Conservation (phyloP, 2,113 vertebrate species). For the Tiliqua scincoides region DNA sequence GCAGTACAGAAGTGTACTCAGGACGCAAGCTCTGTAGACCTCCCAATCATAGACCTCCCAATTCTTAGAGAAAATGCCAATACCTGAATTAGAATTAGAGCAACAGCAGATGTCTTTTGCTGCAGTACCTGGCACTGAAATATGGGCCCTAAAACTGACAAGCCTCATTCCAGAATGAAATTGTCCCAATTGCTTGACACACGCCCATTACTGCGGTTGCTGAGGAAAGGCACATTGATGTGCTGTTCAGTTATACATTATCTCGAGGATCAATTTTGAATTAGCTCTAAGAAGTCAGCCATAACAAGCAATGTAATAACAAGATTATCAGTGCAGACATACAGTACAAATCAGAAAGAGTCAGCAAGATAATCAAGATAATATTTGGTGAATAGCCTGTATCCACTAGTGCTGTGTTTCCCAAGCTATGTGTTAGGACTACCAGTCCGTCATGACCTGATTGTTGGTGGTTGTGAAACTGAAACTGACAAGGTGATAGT, state of each 20-base stretch:
- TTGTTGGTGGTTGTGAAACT: too few relatives aligned
- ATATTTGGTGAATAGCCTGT: background rate
- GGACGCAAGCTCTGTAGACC: too few relatives aligned
- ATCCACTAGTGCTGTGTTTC: background rate
- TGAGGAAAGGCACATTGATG: background rate
- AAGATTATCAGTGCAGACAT: background rate
- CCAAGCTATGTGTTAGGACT: too few relatives aligned
- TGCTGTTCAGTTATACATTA: background rate
- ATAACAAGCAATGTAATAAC: background rate
- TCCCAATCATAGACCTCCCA: too few relatives aligned
- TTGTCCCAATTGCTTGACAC: background rate
- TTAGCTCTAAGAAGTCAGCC: background rate
- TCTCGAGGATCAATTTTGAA: background rate
- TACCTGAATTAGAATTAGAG: too few relatives aligned
- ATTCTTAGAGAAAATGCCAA: too few relatives aligned
- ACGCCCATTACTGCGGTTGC: too few relatives aligned
- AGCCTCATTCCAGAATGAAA: background rate
- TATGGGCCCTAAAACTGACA: background rate
- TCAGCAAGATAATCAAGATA: background rate
- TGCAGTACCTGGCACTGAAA: background rate
- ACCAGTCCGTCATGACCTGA: too few relatives aligned
- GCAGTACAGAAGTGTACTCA: too few relatives aligned
- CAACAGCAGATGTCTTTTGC: too few relatives aligned
- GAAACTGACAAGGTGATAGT: too few relatives aligned
- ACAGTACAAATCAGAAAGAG: background rate